Evolutionary conservation across 2,797 vertebrate species (phyloP).

Genomic region (Xenopus petersii): DNA sequence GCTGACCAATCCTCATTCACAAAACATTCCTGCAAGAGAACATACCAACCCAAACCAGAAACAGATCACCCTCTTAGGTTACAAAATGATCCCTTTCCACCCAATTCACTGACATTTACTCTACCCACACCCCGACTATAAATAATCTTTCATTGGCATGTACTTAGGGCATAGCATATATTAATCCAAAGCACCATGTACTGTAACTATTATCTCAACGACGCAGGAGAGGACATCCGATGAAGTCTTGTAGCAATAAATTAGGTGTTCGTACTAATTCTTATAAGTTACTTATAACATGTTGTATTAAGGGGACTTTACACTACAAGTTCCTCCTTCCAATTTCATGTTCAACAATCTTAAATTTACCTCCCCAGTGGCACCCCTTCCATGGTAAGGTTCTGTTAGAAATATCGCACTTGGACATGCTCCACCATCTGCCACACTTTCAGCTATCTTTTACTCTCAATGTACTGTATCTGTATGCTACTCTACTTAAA

Average conservation of each 20-base stretch:
- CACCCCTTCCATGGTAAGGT: neutral
- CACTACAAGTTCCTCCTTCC: neutral
- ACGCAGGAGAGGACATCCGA: conserved; percentile 79
- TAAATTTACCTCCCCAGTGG: too few relatives aligned
- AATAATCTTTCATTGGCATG: neutral
- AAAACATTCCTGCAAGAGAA: conserved; percentile 35
- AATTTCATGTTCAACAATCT: neutral
- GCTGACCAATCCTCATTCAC: conserved; percentile 38
- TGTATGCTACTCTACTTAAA: conserved; percentile 23
- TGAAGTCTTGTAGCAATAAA: conserved; percentile 60
- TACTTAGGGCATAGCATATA: conserved; percentile 44
- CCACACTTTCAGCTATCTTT: conserved; percentile 12
- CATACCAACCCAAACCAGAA: too few relatives aligned
- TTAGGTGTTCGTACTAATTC: conserved; percentile 36
- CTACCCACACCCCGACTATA: too few relatives aligned
- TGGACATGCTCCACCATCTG: neutral
- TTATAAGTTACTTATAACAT: too few relatives aligned
- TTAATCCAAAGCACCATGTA: conserved; percentile 57
- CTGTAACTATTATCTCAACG: conserved; percentile 55
- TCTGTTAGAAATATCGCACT: too few relatives aligned
- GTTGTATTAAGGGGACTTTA: neutral
- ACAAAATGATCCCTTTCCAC: too few relatives aligned
- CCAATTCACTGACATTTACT: too few relatives aligned
- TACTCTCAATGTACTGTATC: conserved; percentile 26
- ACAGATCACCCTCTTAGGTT: too few relatives aligned